These are phyloP conservation scores for Phyto melanocephala DNA, from an alignment of 2,888 invertebrate genomes.

Conservation along the genomic window DNA sequence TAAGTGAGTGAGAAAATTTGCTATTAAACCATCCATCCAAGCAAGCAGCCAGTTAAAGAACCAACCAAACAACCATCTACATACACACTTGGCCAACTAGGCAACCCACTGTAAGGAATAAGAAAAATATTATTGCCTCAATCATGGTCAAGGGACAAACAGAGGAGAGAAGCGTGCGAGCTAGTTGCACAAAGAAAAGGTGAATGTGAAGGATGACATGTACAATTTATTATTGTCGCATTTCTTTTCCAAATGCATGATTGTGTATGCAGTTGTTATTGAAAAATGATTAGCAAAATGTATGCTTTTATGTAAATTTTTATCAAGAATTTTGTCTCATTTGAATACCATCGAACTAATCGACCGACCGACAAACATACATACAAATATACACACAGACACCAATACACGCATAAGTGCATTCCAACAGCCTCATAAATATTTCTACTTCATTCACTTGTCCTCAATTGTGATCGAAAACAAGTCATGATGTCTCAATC, in stretches of 20 bases:
- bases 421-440: slow-evolving; percentile 32
- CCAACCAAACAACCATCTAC: slow-evolving; percentile 8
- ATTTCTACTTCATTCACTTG: slow-evolving; percentile 63
- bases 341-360: slow-evolving; percentile 55
- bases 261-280: slow-evolving; percentile 38
- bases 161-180: slow-evolving; percentile 8
- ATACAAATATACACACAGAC: background rate
- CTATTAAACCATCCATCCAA: slow-evolving; percentile 63
- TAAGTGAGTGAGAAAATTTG: slow-evolving; percentile 71
- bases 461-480: slow-evolving; percentile 64
- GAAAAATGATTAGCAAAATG: slow-evolving; percentile 64
- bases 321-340: slow-evolving; percentile 65
- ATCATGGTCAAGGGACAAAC: background rate
- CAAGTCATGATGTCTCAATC: slow-evolving; percentile 65
- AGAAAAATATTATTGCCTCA: slow-evolving; percentile 35
- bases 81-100: slow-evolving; percentile 23
- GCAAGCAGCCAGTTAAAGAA: slow-evolving; percentile 7
- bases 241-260: slow-evolving; percentile 23
- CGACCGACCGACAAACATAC: slow-evolving; percentile 2
- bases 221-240: slow-evolving; percentile 64
- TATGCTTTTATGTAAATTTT: slow-evolving; percentile 65
- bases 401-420: background rate
- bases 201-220: slow-evolving; percentile 60
- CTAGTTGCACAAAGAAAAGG: background rate
- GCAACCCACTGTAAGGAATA: slow-evolving; percentile 46